Base-by-base conservation (phyloP, 2,113 vertebrate genomes). In the Euleptes europaea region DNA sequence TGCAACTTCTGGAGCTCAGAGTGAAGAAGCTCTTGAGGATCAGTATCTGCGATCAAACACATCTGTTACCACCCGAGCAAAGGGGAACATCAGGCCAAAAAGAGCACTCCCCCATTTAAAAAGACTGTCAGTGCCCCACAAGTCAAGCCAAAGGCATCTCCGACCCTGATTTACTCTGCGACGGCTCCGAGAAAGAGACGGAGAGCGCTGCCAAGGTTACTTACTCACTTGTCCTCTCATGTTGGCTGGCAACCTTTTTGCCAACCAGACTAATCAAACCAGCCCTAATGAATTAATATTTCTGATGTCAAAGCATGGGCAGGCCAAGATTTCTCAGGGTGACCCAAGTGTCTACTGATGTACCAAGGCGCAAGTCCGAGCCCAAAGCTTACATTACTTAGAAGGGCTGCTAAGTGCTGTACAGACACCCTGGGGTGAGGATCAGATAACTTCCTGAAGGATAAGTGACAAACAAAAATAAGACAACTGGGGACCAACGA, bases 31-130 rank as follows among this genome's bases (percentile, higher is more conserved):
- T 44, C 70, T 42, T 47, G 33, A 76, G n/a, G 42, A 63, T 38
- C 35, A 21, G 40, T 38, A 54, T n/a, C 13, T 35, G 4, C 11
- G 10, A 14, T 23, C 44, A 38, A 49, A 28, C 14, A 21, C n/a
- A 66, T 23, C 63, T 40, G 65, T 10, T 38, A 28, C 21, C 12
- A 5, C 15, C 65, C 23, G 19, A 44, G 17, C 31, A 74, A 69
- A 75, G 38, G 19, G 84, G 60, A 78, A 66, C 65, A 60, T 72
- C 31, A 1, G 51, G 15, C 1, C 92, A 94, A 93, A 87, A 88
- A 91, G 92, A 89, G 78, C 87, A 92, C 49, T 78, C 78, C 81
- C 88, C 85, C 74, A 44, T 87, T 49, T 57, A 85, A 88, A 78
- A 85, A 83, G 80, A 82, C 80, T 85, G 73, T 1, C n/a, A 69